Evolutionary conservation across 2,888 invertebrate genomes (phyloP).

Genomic region (Lydus trimaculatus): DNA sequence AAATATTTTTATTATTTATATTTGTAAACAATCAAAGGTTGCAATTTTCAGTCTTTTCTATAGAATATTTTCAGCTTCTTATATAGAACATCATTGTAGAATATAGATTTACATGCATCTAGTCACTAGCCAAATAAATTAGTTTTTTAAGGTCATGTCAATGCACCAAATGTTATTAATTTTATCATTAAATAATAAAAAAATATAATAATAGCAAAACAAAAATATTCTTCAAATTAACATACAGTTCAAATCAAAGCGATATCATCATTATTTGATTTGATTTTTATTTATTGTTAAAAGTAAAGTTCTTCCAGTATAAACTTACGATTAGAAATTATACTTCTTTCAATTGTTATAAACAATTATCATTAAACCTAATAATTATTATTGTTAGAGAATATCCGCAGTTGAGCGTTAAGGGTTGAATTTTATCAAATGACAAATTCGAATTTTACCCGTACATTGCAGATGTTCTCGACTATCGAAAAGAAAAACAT

Average conservation of each 20-base stretch:
- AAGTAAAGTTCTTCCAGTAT: not conserved
- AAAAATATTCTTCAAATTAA: conserved; percentile 4
- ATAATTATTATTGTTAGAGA: no score
- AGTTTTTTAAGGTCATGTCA: conserved; percentile 30
- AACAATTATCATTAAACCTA: no score
- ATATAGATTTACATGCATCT: conserved; percentile 45
- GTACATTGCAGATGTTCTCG: no score
- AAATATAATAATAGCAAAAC: not conserved
- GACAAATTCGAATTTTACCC: no score
- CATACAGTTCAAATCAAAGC: conserved; percentile 4
- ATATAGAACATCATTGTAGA: conserved; percentile 14
- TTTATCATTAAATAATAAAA: not conserved
- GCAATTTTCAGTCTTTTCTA: conserved; percentile 26
- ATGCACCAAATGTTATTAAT: conserved; percentile 7
- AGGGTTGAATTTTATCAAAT: no score
- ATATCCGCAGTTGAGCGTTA: no score
- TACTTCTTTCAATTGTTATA: no score
- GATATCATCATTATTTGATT: not conserved
- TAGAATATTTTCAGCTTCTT: conserved; percentile 17
- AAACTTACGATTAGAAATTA: not conserved
- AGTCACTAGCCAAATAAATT: conserved; percentile 59
- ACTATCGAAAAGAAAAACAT: no score
- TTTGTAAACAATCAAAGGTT: conserved; percentile 20
- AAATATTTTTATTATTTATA: conserved; percentile 24
- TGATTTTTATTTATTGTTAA: not conserved